Evolutionary conservation across 2,113 vertebrate species (phyloP).

Genomic region (Microcebus murinus): DNA sequence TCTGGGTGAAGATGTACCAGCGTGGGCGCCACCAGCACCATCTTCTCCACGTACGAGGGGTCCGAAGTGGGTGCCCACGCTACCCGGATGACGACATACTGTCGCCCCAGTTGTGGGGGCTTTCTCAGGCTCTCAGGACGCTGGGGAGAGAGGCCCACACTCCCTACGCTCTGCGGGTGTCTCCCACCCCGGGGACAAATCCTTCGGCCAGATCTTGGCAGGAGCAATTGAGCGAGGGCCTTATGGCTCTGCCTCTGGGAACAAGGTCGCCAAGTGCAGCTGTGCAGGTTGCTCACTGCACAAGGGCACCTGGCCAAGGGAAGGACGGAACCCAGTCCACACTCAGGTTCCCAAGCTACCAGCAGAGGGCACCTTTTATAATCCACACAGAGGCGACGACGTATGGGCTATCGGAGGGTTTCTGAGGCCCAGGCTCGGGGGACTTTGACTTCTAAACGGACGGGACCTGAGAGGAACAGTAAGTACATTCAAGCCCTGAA

Average conservation of each 20-base stretch:
- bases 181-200: not conserved
- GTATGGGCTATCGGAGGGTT: accelerated
- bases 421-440: not conserved
- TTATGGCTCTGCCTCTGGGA: not conserved
- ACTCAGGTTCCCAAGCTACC: not conserved
- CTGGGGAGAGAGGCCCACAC: conserved; percentile 18
- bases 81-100: conserved; percentile 42
- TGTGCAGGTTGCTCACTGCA: not conserved
- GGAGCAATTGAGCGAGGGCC: not conserved
- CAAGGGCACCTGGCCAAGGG: not conserved
- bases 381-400: not conserved
- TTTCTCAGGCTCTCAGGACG: conserved; percentile 35
- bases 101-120: not conserved
- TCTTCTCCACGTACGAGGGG: conserved; percentile 49
- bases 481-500: not conserved
- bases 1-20: conserved; percentile 73
- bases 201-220: not conserved
- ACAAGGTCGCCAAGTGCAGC: not conserved
- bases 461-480: not conserved
- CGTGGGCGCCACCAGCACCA: conserved; percentile 42
- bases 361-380: not conserved
- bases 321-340: accelerated
- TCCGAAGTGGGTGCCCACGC: not conserved
- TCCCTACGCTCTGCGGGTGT: not conserved
- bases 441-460: not conserved